phyloP scores from a whole-genome alignment of 2,888 invertebrate species.

The Lordiphosa fenestrarum region DNA sequence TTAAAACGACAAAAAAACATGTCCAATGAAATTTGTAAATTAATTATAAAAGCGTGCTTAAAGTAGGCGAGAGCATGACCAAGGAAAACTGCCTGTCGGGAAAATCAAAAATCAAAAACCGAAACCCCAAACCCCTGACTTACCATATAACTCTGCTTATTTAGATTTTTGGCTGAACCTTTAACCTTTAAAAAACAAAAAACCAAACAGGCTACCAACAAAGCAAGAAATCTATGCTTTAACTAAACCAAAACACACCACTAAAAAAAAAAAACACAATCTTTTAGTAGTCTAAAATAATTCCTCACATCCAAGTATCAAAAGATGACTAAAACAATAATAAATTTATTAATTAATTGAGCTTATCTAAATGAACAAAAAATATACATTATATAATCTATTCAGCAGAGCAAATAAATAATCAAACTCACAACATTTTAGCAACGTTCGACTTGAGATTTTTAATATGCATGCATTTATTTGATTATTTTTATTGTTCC shows the following conservation, averaged over 20 bases:
- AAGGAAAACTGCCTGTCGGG: conserved; percentile 30
- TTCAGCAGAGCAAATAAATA: conserved; percentile 42
- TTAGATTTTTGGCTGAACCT: conserved; percentile 72
- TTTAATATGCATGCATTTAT: background rate
- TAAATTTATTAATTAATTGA: conserved; percentile 16
- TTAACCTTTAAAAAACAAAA: conserved; percentile 26
- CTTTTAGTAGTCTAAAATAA: conserved; percentile 2
- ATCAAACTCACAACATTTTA: conserved; percentile 6
- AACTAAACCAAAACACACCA: conserved; percentile 25
- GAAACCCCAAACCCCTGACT: conserved; percentile 13
- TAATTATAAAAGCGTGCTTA: conserved; percentile 49
- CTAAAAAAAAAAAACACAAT: conserved; percentile 7
- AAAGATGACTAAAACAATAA: conserved; percentile 58
- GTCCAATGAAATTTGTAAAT: conserved; percentile 57
- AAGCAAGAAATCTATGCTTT: conserved; percentile 8
- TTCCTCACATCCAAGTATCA: conserved; percentile 77
- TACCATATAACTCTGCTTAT: conserved; percentile 38
- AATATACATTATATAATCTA: conserved; percentile 29
- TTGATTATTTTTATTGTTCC: background rate
- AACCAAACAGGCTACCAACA: background rate
- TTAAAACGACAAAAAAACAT: conserved; percentile 29
- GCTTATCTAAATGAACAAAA: conserved; percentile 44
- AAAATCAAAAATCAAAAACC: conserved; percentile 18
- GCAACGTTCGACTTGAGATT: conserved; percentile 2
- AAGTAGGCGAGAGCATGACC: conserved; percentile 58